Conservation (phyloP, 2,113 vertebrate genomes). For the Burhinus bistriatus region DNA sequence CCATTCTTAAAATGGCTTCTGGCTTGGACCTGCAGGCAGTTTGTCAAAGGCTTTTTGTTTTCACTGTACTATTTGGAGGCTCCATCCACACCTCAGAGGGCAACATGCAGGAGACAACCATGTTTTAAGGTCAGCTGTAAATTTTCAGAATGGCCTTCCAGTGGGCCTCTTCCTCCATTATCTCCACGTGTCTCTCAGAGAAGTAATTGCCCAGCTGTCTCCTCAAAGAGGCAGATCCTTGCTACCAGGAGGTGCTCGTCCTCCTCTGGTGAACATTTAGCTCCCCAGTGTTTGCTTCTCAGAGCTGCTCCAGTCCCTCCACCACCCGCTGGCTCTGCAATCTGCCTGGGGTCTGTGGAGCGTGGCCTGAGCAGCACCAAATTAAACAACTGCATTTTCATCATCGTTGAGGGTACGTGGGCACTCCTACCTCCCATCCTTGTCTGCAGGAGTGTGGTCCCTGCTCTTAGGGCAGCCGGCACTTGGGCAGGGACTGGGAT, state of each 20-base stretch:
- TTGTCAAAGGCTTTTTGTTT: background rate
- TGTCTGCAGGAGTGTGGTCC: background rate
- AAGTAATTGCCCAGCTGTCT: background rate
- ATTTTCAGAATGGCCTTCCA: background rate
- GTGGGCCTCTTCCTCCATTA: background rate
- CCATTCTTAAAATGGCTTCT: background rate
- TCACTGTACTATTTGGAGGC: background rate
- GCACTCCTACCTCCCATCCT: background rate
- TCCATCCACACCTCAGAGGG: background rate
- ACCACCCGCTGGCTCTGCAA: background rate
- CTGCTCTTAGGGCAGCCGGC: background rate
- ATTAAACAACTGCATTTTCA: background rate
- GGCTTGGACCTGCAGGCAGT: background rate
- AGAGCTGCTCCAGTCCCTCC: background rate
- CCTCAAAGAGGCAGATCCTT: background rate
- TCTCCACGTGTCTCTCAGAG: background rate
- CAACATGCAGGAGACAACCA: background rate
- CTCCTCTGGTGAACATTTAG: background rate
- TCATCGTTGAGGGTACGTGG: background rate
- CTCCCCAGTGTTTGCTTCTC: background rate
- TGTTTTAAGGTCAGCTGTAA: background rate
- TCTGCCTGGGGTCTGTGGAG: background rate
- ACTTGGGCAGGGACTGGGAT: background rate
- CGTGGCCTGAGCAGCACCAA: accelerated
- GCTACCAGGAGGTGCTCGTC: background rate